phyloP scores from a whole-genome alignment of 2,797 vertebrate species.

The Myiotriccus ornatus region DNA sequence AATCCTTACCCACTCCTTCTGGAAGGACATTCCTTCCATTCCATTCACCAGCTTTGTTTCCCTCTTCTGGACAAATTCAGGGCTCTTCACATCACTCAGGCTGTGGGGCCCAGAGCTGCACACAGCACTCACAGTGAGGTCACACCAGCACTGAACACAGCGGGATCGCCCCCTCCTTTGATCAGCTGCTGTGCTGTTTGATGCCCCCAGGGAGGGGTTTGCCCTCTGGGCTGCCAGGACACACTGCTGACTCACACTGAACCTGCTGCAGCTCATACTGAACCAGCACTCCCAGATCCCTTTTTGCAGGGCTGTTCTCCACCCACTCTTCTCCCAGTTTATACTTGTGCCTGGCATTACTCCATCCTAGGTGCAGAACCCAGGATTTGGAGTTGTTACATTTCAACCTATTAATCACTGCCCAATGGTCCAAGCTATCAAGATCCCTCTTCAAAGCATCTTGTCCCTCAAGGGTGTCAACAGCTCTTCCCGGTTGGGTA shows the following conservation, averaged over 20 bases:
- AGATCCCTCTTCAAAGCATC: background rate
- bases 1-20: background rate
- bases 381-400: background rate
- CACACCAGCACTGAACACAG: rapidly evolving
- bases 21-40: background rate
- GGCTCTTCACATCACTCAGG: background rate
- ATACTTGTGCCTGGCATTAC: background rate
- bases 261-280: background rate
- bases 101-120: background rate
- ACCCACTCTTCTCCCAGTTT: background rate
- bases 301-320: background rate
- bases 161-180: background rate
- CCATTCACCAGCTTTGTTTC: background rate
- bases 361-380: background rate
- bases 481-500: background rate
- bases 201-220: background rate
- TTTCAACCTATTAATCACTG: background rate
- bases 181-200: background rate
- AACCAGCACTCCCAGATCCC: background rate
- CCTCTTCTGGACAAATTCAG: background rate
- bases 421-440: background rate
- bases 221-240: background rate
- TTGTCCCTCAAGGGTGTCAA: background rate
- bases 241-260: background rate
- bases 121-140: background rate